Evolutionary conservation across 2,113 vertebrate genomes (phyloP).

Genomic region (Callipepla squamata): DNA sequence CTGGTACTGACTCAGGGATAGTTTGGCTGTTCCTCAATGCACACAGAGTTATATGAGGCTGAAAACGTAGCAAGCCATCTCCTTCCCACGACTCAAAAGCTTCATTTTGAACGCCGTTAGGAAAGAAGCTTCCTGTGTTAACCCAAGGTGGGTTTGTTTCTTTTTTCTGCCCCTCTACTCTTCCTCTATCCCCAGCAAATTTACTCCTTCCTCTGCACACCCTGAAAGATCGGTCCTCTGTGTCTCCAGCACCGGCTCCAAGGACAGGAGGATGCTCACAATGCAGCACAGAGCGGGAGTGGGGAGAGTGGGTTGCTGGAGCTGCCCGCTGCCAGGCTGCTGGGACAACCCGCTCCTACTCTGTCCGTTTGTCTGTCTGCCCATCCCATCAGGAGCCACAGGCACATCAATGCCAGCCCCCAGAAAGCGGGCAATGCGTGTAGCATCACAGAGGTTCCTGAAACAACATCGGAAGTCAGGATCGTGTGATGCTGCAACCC

Average conservation of each 20-base stretch:
- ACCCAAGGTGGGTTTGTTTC: background rate
- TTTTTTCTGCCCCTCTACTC: background rate
- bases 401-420: background rate
- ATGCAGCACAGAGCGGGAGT: background rate
- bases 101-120: background rate
- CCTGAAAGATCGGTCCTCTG: background rate
- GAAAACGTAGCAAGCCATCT: background rate
- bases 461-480: background rate
- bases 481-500: background rate
- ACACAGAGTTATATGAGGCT: background rate
- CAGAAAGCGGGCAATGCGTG: background rate
- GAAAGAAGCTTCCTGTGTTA: background rate
- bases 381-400: background rate
- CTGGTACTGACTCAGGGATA: background rate
- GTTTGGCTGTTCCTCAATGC: background rate
- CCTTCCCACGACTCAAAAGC: background rate
- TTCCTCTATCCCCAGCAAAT: background rate
- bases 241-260: background rate
- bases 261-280: background rate
- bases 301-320: background rate
- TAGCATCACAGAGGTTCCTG: background rate
- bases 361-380: background rate
- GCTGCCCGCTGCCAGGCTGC: background rate
- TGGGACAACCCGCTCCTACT: background rate
- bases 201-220: background rate